These are phyloP conservation scores for Alfaro cultratus DNA, from an alignment of 2,797 vertebrate genomes.

Conservation along the genomic window DNA sequence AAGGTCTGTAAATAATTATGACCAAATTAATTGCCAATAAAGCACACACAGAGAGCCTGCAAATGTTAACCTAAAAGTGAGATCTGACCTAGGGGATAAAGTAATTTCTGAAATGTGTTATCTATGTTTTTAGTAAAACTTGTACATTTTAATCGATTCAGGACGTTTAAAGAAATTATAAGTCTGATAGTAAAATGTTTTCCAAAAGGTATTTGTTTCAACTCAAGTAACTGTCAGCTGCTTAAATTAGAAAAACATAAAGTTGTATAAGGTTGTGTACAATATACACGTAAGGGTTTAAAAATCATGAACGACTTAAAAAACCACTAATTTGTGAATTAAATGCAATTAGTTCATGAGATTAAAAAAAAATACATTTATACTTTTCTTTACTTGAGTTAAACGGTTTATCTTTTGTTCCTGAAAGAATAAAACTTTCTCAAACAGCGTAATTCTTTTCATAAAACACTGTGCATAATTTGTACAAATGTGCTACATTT, in stretches of 20 bases:
- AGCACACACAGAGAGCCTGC: constrained; percentile 53
- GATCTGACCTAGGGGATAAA: not conserved
- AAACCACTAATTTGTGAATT: not conserved
- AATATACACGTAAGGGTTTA: not conserved
- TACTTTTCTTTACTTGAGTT: not conserved
- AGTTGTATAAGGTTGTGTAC: not conserved
- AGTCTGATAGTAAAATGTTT: not conserved
- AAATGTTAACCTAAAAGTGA: constrained; percentile 26
- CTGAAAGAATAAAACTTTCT: not conserved
- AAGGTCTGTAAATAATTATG: constrained; percentile 68
- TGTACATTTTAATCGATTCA: not conserved
- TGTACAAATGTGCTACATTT: not conserved
- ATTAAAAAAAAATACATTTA: not conserved
- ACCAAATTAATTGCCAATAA: constrained; percentile 60
- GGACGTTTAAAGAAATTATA: not conserved
- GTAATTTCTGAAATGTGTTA: not conserved
- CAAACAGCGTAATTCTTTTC: not conserved
- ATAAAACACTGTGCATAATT: not conserved
- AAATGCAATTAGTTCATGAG: not conserved
- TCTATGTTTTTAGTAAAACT: not conserved
- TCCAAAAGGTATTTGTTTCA: not conserved
- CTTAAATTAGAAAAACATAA: not conserved
- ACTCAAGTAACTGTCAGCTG: not conserved
- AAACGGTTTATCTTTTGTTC: not conserved
- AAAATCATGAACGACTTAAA: not conserved